phyloP scores from a whole-genome alignment of 1,140 invertebrate species.

The Drosophila busckii region DNA sequence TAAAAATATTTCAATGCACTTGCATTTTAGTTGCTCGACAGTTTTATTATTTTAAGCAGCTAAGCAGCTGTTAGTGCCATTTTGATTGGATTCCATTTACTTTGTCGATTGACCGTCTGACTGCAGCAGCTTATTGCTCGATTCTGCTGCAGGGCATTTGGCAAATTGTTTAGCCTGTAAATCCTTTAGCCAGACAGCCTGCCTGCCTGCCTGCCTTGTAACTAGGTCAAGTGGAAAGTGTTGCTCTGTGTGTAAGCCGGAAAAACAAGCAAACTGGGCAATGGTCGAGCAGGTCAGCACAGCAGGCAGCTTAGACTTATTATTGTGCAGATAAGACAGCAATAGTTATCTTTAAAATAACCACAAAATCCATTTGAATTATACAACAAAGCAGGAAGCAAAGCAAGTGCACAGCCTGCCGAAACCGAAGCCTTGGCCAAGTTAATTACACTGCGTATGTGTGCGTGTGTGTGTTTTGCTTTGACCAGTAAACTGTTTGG shows the following conservation, averaged over 20 bases:
- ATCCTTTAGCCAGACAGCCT: constrained; percentile 36
- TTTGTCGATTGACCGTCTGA: constrained; percentile 19
- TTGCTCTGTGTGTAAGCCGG: constrained; percentile 32
- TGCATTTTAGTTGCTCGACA: constrained; percentile 19
- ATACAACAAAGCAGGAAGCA: constrained; percentile 48
- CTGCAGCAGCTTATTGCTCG: constrained; percentile 12
- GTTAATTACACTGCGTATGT: constrained; percentile 63
- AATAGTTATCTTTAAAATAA: constrained; percentile 70
- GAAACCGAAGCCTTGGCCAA: constrained; percentile 36
- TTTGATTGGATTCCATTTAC: constrained; percentile 28
- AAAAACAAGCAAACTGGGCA: constrained; percentile 38
- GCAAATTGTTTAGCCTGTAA: constrained; percentile 41
- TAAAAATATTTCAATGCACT: not conserved
- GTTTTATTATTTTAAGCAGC: constrained; percentile 29
- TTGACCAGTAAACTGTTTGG: constrained; percentile 59
- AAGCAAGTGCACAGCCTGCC: constrained; percentile 29
- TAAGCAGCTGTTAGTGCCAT: constrained; percentile 13
- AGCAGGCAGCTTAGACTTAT: constrained; percentile 43
- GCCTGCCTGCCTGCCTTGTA: constrained; percentile 8
- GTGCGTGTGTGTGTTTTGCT: constrained; percentile 10
- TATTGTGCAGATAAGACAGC: constrained; percentile 43
- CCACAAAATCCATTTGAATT: constrained; percentile 72
- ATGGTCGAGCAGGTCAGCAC: too few relatives aligned
- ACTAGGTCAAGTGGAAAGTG: constrained; percentile 68
- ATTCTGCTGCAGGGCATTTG: constrained; percentile 6